Evolutionary conservation across 2,888 invertebrate species (phyloP).

Genomic region (Tenthredo livida): DNA sequence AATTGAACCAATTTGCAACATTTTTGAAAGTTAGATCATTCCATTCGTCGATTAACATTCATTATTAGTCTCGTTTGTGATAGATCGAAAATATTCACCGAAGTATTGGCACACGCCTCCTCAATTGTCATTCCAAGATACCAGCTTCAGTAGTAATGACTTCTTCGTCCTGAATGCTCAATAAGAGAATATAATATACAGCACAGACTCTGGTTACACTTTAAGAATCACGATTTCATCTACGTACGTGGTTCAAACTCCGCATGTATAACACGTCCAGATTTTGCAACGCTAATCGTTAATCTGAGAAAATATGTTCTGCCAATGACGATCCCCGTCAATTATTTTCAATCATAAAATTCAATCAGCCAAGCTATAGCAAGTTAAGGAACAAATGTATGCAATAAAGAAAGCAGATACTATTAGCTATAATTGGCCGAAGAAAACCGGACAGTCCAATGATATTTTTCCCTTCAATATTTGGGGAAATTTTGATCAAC

Average conservation of each 20-base stretch:
- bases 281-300: background rate
- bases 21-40: background rate
- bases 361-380: background rate
- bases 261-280: background rate
- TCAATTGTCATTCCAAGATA: constrained; percentile 33
- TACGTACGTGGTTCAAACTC: background rate
- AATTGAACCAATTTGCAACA: background rate
- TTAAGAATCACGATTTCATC: background rate
- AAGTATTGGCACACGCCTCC: background rate
- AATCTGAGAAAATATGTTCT: background rate
- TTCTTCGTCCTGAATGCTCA: constrained; percentile 30
- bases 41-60: constrained; percentile 18
- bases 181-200: background rate
- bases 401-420: background rate
- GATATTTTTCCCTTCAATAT: background rate
- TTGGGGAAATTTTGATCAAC: background rate
- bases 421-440: no score
- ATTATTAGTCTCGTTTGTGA: background rate
- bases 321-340: background rate
- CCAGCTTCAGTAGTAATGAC: constrained; percentile 35
- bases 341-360: background rate
- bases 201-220: constrained; percentile 21
- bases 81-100: constrained; percentile 2
- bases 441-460: no score
- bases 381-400: background rate